Percentiles rank a stretch among this genome's conserved stretches.
Evolutionary conservation across 2,113 vertebrate genomes (phyloP).

Genomic region (Ariopsis seemanni): DNA sequence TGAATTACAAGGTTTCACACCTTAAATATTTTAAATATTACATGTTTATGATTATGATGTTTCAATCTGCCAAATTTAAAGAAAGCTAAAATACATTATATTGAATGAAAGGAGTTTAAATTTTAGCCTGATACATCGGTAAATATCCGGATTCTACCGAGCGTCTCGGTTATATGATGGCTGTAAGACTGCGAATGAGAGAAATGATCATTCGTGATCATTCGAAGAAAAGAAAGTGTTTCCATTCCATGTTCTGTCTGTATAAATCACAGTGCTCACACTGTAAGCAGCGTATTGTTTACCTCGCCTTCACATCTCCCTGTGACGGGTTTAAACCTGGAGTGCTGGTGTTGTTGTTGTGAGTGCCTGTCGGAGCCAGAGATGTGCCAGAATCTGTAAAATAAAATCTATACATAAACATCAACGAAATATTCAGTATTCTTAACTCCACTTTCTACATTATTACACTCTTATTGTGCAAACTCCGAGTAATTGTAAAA

Average conservation of each 20-base stretch:
- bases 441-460: neutral
- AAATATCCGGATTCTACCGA: neutral
- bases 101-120: neutral
- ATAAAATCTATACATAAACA: neutral
- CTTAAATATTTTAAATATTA: neutral
- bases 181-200: neutral
- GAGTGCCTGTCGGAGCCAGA: constrained; percentile 32
- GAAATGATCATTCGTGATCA: neutral
- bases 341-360: constrained; percentile 17
- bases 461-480: neutral
- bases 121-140: neutral
- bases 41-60: neutral
- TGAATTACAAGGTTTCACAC: neutral
- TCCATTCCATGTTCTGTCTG: neutral
- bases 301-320: constrained; percentile 49
- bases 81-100: neutral
- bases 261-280: neutral
- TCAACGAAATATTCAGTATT: neutral
- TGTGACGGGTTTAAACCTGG: constrained; percentile 54
- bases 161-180: too few species aligned
- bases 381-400: constrained; percentile 38
- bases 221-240: too few species aligned
- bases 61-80: neutral
- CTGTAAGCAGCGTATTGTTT: neutral
- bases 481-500: neutral